Conservation (phyloP, 1,140 invertebrate genomes). For the Stegodyphus dumicola region DNA sequence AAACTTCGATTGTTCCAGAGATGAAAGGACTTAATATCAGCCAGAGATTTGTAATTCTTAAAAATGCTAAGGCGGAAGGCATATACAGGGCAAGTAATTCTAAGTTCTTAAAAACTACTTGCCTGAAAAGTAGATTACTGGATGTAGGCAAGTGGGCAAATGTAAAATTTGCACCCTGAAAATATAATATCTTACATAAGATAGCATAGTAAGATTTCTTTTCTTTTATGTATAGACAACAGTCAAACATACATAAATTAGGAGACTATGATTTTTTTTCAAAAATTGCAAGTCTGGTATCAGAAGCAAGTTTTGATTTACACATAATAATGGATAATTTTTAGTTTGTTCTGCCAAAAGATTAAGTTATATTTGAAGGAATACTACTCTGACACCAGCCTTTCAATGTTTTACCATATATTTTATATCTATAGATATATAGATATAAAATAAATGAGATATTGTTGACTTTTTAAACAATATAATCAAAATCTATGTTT, state of each 20-base stretch:
- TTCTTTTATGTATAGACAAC: constrained; percentile 29
- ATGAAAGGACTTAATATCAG: too few relatives aligned
- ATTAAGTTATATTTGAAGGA: too few relatives aligned
- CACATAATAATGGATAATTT: neutral
- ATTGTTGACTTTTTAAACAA: too few relatives aligned
- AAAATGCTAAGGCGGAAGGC: neutral
- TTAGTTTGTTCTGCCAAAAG: too few relatives aligned
- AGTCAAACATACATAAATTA: constrained; percentile 42
- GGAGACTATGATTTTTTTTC: constrained; percentile 13
- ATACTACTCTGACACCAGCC: constrained; percentile 45
- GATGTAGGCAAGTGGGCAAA: constrained; percentile 59
- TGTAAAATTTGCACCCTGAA: constrained; percentile 62
- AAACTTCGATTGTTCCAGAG: too few relatives aligned
- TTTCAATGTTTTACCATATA: constrained; percentile 33
- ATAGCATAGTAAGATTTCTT: constrained; percentile 15
- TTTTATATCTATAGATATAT: neutral
- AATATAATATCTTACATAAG: constrained; percentile 60
- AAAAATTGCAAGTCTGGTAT: constrained; percentile 56
- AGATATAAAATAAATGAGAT: too few relatives aligned
- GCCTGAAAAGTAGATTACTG: constrained; percentile 57
- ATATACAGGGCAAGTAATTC: constrained; percentile 57
- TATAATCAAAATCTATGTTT: too few relatives aligned
- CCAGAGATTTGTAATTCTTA: too few relatives aligned
- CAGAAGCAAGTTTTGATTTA: neutral
- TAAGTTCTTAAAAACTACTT: constrained; percentile 59